These are phyloP conservation scores for Halesus radiatus DNA, from an alignment of 1,140 invertebrate genomes.

Conservation along the genomic window DNA sequence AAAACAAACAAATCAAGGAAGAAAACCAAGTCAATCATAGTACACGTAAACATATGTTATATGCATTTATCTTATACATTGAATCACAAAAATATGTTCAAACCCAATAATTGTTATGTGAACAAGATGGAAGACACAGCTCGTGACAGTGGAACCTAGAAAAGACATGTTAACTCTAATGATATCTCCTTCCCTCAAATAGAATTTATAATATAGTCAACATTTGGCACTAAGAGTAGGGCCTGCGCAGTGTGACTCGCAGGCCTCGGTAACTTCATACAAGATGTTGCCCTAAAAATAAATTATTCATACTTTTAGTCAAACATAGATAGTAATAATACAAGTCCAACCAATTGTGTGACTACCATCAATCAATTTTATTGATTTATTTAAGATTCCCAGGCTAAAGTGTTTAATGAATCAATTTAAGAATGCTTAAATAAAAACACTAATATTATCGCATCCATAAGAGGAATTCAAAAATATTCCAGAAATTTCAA, in stretches of 20 bases:
- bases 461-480: neutral
- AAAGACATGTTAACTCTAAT: conserved; percentile 51
- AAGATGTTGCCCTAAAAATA: neutral
- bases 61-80: conserved; percentile 36
- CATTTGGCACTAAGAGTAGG: conserved; percentile 55
- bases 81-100: neutral
- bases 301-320: neutral
- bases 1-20: conserved; percentile 40
- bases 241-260: neutral
- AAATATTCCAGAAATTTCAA: too few species aligned
- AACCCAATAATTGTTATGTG: conserved; percentile 26
- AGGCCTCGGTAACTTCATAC: conserved; percentile 11
- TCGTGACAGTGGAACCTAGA: conserved; percentile 44
- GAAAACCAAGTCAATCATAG: conserved; percentile 18
- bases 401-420: too few species aligned
- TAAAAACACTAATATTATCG: too few species aligned
- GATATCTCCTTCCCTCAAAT: conserved; percentile 55
- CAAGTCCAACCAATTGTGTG: neutral
- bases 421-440: too few species aligned
- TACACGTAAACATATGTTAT: conserved; percentile 20
- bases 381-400: too few species aligned
- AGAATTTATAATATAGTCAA: conserved; percentile 58
- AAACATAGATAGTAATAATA: too few species aligned
- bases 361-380: neutral
- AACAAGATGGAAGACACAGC: conserved; percentile 53